A percentile compares a stretch with the other conserved stretches of the same genome.
Conservation (phyloP, 2,113 vertebrate genomes). For the Triplophysa siluroides region DNA sequence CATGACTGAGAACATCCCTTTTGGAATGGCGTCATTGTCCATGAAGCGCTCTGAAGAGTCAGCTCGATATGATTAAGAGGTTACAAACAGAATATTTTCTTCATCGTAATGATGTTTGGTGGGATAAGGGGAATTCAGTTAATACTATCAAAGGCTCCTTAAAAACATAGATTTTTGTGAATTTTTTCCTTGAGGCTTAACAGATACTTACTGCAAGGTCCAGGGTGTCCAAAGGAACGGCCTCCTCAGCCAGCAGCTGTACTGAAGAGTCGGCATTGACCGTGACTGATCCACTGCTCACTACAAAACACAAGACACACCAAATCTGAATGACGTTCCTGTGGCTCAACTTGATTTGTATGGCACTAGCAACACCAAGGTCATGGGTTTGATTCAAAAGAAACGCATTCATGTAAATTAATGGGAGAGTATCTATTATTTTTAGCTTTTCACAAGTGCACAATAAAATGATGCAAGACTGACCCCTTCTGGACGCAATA, state of each 20-base stretch:
- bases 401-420: too few relatives aligned
- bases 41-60: not conserved
- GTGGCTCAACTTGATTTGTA: not conserved
- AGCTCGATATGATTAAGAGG: not conserved
- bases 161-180: too few relatives aligned
- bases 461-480: not conserved
- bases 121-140: not conserved
- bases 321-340: not conserved
- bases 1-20: conserved; percentile 21
- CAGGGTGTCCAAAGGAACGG: conserved; percentile 83
- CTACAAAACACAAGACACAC: conserved; percentile 61
- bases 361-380: too few relatives aligned
- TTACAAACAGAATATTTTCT: not conserved
- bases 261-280: conserved; percentile 91
- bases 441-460: too few relatives aligned
- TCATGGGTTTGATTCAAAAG: too few relatives aligned
- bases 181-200: not conserved
- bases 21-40: not conserved
- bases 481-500: conserved; percentile 36
- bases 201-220: conserved; percentile 85
- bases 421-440: too few relatives aligned
- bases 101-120: too few relatives aligned
- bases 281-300: conserved; percentile 90
- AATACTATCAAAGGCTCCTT: not conserved
- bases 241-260: conserved; percentile 90